Percentiles rank a stretch among this genome's conserved stretches.
Evolutionary conservation across 1,140 invertebrate genomes (phyloP).

Genomic region (Polypedilum pembai): DNA sequence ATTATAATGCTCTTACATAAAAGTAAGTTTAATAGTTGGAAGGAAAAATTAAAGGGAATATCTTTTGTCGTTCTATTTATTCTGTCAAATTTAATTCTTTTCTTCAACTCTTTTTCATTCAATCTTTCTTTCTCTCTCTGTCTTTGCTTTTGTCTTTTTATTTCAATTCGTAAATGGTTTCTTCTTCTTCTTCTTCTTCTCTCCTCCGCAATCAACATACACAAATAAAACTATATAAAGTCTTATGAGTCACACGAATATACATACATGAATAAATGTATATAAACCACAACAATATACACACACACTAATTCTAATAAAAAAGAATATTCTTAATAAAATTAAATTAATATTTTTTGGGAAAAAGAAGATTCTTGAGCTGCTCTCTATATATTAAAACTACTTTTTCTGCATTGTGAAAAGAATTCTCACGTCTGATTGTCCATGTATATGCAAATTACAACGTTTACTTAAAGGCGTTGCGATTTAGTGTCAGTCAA

Average conservation of each 20-base stretch:
- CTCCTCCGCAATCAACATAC: neutral
- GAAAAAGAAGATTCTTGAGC: neutral
- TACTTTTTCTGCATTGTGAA: neutral
- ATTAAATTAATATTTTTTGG: neutral
- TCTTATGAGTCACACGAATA: neutral
- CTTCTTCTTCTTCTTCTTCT: neutral
- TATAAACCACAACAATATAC: neutral
- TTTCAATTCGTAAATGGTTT: neutral
- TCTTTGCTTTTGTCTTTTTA: neutral
- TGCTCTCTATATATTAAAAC: neutral
- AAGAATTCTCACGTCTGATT: conserved; percentile 6
- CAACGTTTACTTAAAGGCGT: neutral
- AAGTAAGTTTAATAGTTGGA: conserved; percentile 12
- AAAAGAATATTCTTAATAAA: conserved; percentile 6
- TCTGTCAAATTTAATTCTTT: neutral
- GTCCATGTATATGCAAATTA: conserved; percentile 12
- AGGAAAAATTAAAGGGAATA: neutral
- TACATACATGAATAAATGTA: neutral
- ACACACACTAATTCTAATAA: neutral
- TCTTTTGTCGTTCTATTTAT: conserved; percentile 4
- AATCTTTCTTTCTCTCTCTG: neutral
- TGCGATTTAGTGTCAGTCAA: neutral
- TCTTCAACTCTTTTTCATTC: neutral
- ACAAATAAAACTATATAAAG: neutral
- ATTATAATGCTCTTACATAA: conserved; percentile 10